Evolutionary conservation across 1,140 invertebrate species (phyloP), one percentile per base, ranked within the genome.

Genomic region (Achroia grisella): DNA sequence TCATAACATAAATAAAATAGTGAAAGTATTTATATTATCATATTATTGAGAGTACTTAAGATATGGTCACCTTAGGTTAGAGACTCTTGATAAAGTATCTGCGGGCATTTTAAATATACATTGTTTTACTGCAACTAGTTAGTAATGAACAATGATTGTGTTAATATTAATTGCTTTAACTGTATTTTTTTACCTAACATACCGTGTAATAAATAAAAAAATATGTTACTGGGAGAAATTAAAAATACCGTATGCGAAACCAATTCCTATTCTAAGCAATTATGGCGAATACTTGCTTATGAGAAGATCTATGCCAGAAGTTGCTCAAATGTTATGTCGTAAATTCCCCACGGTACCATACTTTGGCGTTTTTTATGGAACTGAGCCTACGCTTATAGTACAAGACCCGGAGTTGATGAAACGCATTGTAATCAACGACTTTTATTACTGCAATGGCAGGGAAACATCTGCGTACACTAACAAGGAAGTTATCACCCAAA

Each of bases 361-460:
- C 42, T 59, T 86, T 31, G 86, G 83, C 10, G 69, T 73, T 1
- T 86, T 66, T 39, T 67, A 72, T 11, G 75, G 78, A 0, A 68
- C 73, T 0, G 71, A 76, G 37, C 83, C 85, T 0, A 62, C 67
- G 32, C 52, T 88, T 4, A 66, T 88, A 0, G 37, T 88, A 0
- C 61, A 77, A 39, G 82, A 84, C 52, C 82, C 76, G 0, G 78
- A 88, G 33, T 45, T 89, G 1, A 81, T 89, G 10, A 88, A 87
- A 53, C 48, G 67, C 1, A 67, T 89, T 3, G 52, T 81, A 2
- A 68, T 87, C 8, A 83, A 82, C 47, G 87, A 89, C 53, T 89
- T 88, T 53, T 68, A 79, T 10, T 73, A 81, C 49, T 89, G 89
- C 52, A 71, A 72, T 29, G 74, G 87, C 44, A 69, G 86, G 15